Base-by-base conservation (phyloP, 2,888 invertebrate genomes). In the Boloria euphrosyne region DNA sequence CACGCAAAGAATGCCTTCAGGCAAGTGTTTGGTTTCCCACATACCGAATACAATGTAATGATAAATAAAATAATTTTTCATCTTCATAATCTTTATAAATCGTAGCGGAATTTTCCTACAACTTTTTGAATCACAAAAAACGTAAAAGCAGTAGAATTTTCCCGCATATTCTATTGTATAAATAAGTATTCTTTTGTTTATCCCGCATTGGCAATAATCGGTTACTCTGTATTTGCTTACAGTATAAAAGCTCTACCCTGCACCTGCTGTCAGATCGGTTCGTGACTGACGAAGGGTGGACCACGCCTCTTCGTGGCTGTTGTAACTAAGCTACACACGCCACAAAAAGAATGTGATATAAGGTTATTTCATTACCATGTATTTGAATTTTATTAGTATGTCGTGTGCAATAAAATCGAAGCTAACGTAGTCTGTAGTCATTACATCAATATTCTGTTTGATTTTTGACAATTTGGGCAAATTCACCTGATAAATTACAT, bases 281-380 rank as follows among this genome's bases (percentile, higher is more conserved):
- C 55, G 55, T 46, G 55, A 57, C 55, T 62, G 69, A 65, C 62
- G 47, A 54, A 31, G 60, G 63, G 59, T 60, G 52, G 51, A 16
- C 62, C 62, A 67, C 67, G 52, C 67, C 68, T 59, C 13, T 22
- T 52, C 10, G 47, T 54, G 62, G 57, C 50, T 62, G 51, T 62
- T 62, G 60, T 65, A 55, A 59, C 43, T 31, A 57, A 58, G 51
- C 14, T 22, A 68, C 61, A 64, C 58, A 65, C 52, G 58, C 55
- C 27, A 46, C 53, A 51, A 46, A 64, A 50, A 49, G 60, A 65
- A 65, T 60, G 46, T 22, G 14, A 51, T 63, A 52, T 54, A 43
- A 58, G 61, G 43, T 63, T 47, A 16, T 18, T 62, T 13, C 57
- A 60, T 67, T 67, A 44, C 38, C 55, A 27, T 61, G n/a, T 17